These are phyloP conservation scores for Silurus aristotelis DNA, from an alignment of 2,797 vertebrate species.

Conservation along the genomic window DNA sequence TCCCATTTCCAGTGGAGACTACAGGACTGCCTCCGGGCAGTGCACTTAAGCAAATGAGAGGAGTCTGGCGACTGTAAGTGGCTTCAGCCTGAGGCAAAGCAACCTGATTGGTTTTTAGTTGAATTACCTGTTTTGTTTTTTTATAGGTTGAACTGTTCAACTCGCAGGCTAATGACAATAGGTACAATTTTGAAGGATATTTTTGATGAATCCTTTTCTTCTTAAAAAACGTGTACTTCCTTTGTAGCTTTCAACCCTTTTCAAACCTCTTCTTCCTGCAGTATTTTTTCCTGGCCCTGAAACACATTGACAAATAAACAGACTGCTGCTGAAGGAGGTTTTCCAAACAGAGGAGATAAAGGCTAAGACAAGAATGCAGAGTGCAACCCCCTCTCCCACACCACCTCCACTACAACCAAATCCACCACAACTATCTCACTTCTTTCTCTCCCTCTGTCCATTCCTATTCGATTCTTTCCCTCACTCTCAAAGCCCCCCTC, in stretches of 20 bases:
- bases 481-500: slow-evolving; percentile 53
- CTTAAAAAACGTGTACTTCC: background rate
- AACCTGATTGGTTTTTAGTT: slow-evolving; percentile 46
- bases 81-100: slow-evolving; percentile 36
- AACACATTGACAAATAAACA: slow-evolving; percentile 45
- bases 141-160: slow-evolving; percentile 35
- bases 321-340: slow-evolving; percentile 63
- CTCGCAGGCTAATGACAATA: slow-evolving; percentile 22
- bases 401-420: slow-evolving; percentile 32
- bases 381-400: slow-evolving; percentile 54
- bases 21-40: slow-evolving; percentile 43
- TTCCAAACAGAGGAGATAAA: slow-evolving; percentile 75
- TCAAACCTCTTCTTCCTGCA: background rate
- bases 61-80: slow-evolving; percentile 40
- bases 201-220: background rate
- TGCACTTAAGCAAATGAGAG: slow-evolving; percentile 43
- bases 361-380: slow-evolving; percentile 69
- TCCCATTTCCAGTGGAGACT: slow-evolving; percentile 40
- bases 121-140: slow-evolving; percentile 46
- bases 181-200: background rate
- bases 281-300: slow-evolving; percentile 6
- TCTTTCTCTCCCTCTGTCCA: slow-evolving; percentile 22
- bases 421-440: slow-evolving; percentile 24
- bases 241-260: slow-evolving; percentile 31
- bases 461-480: slow-evolving; percentile 9